Base-by-base conservation (phyloP, 1,140 invertebrate genomes). In the Steinernema feltiae region DNA sequence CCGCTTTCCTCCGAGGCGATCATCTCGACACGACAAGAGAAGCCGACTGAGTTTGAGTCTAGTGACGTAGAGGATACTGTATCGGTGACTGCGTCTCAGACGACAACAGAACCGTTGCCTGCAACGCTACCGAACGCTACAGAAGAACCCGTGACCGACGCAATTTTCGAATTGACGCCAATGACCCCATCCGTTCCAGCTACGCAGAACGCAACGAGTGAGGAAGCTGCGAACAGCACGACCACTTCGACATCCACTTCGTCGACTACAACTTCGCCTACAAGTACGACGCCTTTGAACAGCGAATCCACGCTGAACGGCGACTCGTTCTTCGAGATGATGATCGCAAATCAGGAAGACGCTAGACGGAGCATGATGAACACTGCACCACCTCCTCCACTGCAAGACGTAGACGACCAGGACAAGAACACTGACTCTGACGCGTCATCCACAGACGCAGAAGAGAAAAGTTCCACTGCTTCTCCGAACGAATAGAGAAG, bases 321-420 rank as follows among this genome's bases (percentile, higher is more conserved):
- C 12, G 53, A 63, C 53, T 63, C 53, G 53, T 63, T 63, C 53
- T 63, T 63, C 53, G 53, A 63, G 53, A 63, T 63, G 53, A 63
- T 63, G 53, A 63, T 63, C 24, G 53, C 53, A 21, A 63, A 63
- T 21, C 53, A 63, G 24, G 53, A 63, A 21, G 53, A 63, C 53
- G 53, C 53, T 63, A 7, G 53, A 12, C 12, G 53, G 24, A 63
- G 53, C 53, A 63, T 63, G 53, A 63, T 63, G 53, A 63, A 63
- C 53, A 63, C 53, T 3, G 7, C 53, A 21, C 53, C 53, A 3
- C 53, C 53, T 15, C 24, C 53, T 17, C 53, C 53, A 3, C 53
- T 63, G 15, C 53, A 63, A 27, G 53, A 17, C 12, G 53, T 63
- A 3, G 53, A 63, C 35, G 35, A 41, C 18, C 7, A 41, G 35